phyloP scores from a whole-genome alignment of 2,888 invertebrate species.

The Rotaria socialis region DNA sequence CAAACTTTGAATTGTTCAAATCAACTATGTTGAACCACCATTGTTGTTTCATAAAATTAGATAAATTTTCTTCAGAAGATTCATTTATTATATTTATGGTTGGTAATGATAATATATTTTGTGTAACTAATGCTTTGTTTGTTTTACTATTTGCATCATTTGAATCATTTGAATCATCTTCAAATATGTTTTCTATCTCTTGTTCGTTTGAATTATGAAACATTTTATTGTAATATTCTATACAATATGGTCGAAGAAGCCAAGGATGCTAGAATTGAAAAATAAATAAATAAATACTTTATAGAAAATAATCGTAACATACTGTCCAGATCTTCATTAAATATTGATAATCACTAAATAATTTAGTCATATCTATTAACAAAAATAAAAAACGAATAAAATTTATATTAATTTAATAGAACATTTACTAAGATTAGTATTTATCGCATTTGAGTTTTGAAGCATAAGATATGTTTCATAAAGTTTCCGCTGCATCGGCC shows the following conservation, averaged over 20 bases:
- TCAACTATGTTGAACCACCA: not conserved
- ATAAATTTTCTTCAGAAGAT: not conserved
- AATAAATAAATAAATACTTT: not conserved
- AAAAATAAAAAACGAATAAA: not conserved
- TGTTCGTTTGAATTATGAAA: not conserved
- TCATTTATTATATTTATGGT: not conserved
- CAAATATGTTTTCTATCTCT: not conserved
- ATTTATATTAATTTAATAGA: not conserved
- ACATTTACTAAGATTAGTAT: not conserved
- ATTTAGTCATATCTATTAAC: not conserved
- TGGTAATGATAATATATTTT: not conserved
- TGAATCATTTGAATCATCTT: not conserved
- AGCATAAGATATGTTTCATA: not conserved
- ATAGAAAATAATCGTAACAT: not conserved
- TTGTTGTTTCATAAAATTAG: not conserved
- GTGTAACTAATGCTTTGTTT: not conserved
- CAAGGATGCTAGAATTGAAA: not conserved
- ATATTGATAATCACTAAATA: conserved; percentile 7
- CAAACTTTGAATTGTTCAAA: not conserved
- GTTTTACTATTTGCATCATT: not conserved
- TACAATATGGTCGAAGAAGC: not conserved
- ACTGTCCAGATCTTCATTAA: not conserved
- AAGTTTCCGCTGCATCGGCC: not conserved
- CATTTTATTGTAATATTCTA: not conserved
- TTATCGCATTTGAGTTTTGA: not conserved